Conservation (phyloP, 1,140 invertebrate species). For the Linepithema humile region DNA sequence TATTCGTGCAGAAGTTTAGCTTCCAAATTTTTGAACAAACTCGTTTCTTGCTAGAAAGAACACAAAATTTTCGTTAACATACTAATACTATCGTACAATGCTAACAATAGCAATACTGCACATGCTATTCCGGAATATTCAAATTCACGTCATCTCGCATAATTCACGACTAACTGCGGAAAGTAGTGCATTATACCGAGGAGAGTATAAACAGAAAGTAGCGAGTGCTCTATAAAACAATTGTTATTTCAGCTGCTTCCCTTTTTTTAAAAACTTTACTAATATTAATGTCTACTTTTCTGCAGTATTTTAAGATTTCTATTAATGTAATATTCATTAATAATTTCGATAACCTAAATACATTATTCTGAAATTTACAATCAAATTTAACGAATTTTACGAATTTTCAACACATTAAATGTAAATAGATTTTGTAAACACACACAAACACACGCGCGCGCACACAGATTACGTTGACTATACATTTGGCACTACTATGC, state of each 20-base stretch:
- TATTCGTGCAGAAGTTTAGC: background rate
- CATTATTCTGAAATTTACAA: background rate
- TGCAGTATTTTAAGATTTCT: background rate
- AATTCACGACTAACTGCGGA: conserved; percentile 9
- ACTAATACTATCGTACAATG: too few species aligned
- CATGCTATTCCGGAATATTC: background rate
- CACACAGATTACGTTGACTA: too few species aligned
- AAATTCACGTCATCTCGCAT: background rate
- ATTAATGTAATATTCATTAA: background rate
- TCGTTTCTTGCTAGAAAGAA: background rate
- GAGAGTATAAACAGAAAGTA: background rate
- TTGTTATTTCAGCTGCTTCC: background rate
- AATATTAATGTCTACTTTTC: background rate
- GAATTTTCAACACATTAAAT: background rate
- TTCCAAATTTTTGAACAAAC: background rate
- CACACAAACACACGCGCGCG: too few species aligned
- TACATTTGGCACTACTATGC: too few species aligned
- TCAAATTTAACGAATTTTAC: background rate
- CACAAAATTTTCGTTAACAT: background rate
- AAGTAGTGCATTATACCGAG: background rate
- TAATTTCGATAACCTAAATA: background rate
- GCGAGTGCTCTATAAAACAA: background rate
- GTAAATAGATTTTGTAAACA: background rate
- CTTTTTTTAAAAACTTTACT: conserved; percentile 11
- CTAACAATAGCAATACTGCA: background rate